Base-by-base conservation (phyloP, 2,797 vertebrate species). In the Lacerta agilis region DNA sequence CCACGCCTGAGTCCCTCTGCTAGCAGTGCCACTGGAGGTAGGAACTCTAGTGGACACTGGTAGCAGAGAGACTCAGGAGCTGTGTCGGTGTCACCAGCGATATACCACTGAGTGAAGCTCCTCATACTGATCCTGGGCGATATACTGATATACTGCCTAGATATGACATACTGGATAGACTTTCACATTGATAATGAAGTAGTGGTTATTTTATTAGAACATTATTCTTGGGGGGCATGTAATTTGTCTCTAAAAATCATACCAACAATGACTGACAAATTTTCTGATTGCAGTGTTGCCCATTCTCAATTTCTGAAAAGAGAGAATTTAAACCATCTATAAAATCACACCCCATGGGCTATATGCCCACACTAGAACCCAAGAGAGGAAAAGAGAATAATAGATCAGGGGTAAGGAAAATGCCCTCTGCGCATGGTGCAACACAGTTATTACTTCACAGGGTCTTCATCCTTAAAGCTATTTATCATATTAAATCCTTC, bases 211-310 rank as follows among this genome's bases (percentile, higher is more conserved):
- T 82, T 20, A 61, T 43, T 73, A 36, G 18, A 43, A n/a, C 77
- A 41, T 76, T 75, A 25, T 36, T 82, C 36, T 72, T 55, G 33
- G 29, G 41, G 36, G 33, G 20, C 41, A 77, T 45, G 36, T 69
- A 71, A 23, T 33, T 25, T 69, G 13, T 15, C 45, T 36, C 2
- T 29, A 76, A 84, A 73, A 33, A 75, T 66, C 73, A 81, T 82
- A 9, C 0, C 1, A 1, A 11, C 0, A 25, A 33, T 79, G 81
- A 15, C 8, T 77, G 75, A 10, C 49, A 49, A 49, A 15, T 55
- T 55, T 45, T 77, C 45, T 45, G 33, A 72, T 58, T 58, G 20
- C 27, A 20, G 1, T 6, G 78, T 71, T 64, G 58, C 5, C 33
- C n/a, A 18, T 33, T 23, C 1, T 0, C 2, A 82, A 23, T 77